Evolutionary conservation across 2,113 vertebrate species (phyloP), one percentile per base, ranked within the genome.

Genomic region (Acanthisitta chloris): DNA sequence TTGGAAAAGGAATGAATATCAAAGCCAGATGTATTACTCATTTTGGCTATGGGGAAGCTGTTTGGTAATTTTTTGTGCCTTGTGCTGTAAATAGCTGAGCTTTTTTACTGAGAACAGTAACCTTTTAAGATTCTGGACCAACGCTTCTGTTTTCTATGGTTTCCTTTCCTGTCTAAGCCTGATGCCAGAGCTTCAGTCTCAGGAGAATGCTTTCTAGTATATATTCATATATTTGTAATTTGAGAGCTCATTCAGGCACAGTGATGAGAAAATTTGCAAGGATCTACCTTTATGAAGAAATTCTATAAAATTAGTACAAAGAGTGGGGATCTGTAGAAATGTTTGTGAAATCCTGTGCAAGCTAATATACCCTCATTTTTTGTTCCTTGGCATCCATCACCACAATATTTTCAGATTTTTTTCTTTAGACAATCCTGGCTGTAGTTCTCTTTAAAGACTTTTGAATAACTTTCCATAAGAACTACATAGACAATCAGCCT

Each of bases 71-170:
- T 74, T 91, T 80, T 90, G 33, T 83, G 17, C 48, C 31, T 95
- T 6, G 8, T 88, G n/a, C 61, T 90, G 43, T 87, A 58, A 94
- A 96, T 95, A 87, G 34, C 51, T 71, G 31, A 92, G 74, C 8
- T 85, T 95, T 92, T 94, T 88, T 86, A 58, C 52, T 49, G 34
- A 84, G 67, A 88, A 20, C 40, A 70, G 51, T 83, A 95, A 83
- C 52, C 52, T 82, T 94, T 94, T 59, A 80, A 55, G 45, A 87
- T 90, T 59, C 33, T 5, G 25, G 42, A 59, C 19, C 92, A 45
- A 54, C 1, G 21, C 92, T 92, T 89, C 40, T 83, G 7, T 80
- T 95, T 84, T 69, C 55, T 49, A n/a, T 82, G 46, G 16, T 57
- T 93, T 92, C 42, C 59, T 55, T 84, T 89, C 51, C 61, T 83